A percentile compares a stretch with the other conserved stretches of the same genome.
phyloP scores from a whole-genome alignment of 2,888 invertebrate species.

The Cabera pusaria region DNA sequence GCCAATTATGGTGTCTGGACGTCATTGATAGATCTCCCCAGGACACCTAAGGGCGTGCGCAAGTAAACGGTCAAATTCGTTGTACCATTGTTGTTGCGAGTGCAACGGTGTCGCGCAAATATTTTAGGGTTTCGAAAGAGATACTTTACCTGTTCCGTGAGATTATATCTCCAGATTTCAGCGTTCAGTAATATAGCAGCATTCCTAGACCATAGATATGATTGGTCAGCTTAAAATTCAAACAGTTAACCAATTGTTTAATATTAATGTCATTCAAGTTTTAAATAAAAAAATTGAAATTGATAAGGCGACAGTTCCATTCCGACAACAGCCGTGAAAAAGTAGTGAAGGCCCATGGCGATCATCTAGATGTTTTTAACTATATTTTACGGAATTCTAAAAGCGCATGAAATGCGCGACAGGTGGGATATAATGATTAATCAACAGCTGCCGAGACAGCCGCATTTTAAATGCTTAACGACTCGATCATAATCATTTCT shows the following conservation, averaged over 20 bases:
- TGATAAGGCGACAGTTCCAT: background rate
- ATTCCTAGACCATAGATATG: conserved; percentile 28
- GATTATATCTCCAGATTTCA: conserved; percentile 32
- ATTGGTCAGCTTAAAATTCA: conserved; percentile 26
- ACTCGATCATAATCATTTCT: conserved; percentile 50
- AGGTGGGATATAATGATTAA: conserved; percentile 68
- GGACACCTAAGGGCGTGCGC: conserved; percentile 63
- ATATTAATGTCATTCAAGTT: conserved; percentile 11
- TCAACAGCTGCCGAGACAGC: conserved; percentile 66
- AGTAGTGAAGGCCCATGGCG: background rate
- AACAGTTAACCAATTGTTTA: conserved; percentile 15
- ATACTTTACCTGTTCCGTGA: conserved; percentile 31
- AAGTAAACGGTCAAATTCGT: conserved; percentile 34
- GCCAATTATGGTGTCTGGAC: conserved; percentile 59
- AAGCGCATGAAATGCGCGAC: conserved; percentile 46
- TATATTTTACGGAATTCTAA: conserved; percentile 36
- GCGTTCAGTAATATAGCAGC: conserved; percentile 30
- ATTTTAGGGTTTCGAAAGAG: conserved; percentile 31
- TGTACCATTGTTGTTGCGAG: conserved; percentile 21
- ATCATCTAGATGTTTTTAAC: conserved; percentile 12
- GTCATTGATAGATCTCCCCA: conserved; percentile 61
- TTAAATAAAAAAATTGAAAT: too few species aligned
- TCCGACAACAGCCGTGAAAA: background rate
- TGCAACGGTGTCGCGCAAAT: conserved; percentile 29
- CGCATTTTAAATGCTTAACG: conserved; percentile 53